Evolutionary conservation across 2,797 vertebrate genomes (phyloP).

Genomic region (Microctenopoma steveboyesi): DNA sequence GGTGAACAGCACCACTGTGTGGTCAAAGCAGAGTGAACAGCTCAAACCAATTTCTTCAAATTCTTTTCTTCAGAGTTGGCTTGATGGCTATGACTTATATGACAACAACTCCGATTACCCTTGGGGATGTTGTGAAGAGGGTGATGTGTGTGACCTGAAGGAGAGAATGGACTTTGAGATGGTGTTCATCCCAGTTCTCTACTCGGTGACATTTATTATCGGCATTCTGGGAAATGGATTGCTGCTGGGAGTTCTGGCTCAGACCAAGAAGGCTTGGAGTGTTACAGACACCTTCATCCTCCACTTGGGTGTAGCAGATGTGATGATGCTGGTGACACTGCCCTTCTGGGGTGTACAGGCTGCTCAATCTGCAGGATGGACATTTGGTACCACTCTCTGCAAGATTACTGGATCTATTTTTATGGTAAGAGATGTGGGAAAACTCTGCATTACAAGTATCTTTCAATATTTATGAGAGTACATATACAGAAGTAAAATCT

Average conservation of each 20-base stretch:
- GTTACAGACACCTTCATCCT: slow-evolving; percentile 89
- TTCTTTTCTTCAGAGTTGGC: slow-evolving; percentile 2
- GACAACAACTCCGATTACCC: too few species aligned
- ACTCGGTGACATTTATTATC: slow-evolving; percentile 78
- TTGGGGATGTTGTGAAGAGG: neutral
- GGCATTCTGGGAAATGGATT: slow-evolving; percentile 85
- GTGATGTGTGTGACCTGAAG: slow-evolving; percentile 58
- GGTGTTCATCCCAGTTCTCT: slow-evolving; percentile 81
- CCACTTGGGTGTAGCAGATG: slow-evolving; percentile 84
- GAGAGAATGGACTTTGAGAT: slow-evolving; percentile 75
- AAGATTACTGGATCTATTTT: slow-evolving; percentile 86
- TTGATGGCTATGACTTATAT: accelerated
- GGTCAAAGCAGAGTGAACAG: neutral
- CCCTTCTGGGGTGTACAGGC: slow-evolving; percentile 85
- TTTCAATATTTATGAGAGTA: neutral
- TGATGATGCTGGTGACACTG: slow-evolving; percentile 84
- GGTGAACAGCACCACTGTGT: slow-evolving; percentile 41
- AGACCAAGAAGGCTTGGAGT: slow-evolving; percentile 72
- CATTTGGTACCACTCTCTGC: slow-evolving; percentile 82
- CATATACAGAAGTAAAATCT: neutral
- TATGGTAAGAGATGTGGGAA: slow-evolving; percentile 73
- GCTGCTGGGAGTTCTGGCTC: slow-evolving; percentile 80
- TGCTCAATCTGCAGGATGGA: slow-evolving; percentile 69
- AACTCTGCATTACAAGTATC: neutral
- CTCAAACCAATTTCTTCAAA: neutral